Evolutionary conservation across 2,113 vertebrate species (phyloP), one percentile per base, ranked within the genome.

Genomic region (Etia nguti): DNA sequence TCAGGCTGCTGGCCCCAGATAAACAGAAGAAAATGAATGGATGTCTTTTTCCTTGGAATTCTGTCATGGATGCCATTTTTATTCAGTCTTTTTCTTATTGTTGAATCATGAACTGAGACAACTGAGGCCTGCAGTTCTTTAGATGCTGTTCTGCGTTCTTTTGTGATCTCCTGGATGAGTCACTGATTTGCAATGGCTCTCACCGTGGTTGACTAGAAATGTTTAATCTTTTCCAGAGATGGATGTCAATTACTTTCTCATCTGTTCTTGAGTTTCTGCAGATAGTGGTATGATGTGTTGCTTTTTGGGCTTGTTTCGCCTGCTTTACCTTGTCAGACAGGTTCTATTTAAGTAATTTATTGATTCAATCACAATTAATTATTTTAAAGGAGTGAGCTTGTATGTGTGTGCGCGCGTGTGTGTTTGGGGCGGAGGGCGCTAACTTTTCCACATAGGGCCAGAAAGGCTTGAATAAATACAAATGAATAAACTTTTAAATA

Each of bases 51-150:
- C 10, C 38, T 41, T 41, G 10, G 41, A 41, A 41, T 12, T 68
- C 62, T 68, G 34, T 38, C 20, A 22, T 38, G 60, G 34, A 8
- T 65, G 60, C 20, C 34, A 38, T 65, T 65, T 38, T 65, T 65
- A 65, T n/a, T 22, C 10, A 65, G 60, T 65, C n/a, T 65, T 34
- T 65, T 65, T 65, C 20, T 65, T 65, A 65, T 65, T 65, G 60
- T 65, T 38, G 34, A 38, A 65, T 65, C 34, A 65, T 65, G 38
- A 68, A 68, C 11, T 68, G 34, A 68, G 34, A 38, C 34, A 38
- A 68, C 34, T 41, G 20, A 68, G 62, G 34, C 62, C 34, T 68
- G 62, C 36, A 15, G 7, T 68, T 68, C 62, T 22, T 68, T 68
- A 41, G 34, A 41, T 41, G 1, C 2, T 68, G 20, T 68, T 38